Evolutionary conservation across 2,888 invertebrate genomes (phyloP).

Genomic region (Polyommatus icarus): DNA sequence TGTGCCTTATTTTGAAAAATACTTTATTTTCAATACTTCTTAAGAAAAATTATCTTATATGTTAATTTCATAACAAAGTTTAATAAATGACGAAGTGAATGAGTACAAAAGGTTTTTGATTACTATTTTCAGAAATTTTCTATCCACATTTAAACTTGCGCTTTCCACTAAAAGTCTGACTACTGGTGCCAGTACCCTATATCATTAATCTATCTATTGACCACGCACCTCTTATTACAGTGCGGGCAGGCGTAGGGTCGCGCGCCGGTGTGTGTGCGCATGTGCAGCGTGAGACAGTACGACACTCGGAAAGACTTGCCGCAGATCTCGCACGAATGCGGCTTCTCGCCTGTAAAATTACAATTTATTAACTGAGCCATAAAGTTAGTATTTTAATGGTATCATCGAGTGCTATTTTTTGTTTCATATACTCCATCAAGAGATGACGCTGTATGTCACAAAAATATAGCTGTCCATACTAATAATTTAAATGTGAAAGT

Average conservation of each 20-base stretch:
- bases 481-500: too few species aligned
- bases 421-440: neutral
- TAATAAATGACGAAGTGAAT: too few species aligned
- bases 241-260: conserved; percentile 87
- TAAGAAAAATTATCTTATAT: too few species aligned
- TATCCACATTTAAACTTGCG: too few species aligned
- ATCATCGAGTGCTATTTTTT: neutral
- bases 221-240: conserved; percentile 80
- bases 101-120: too few species aligned
- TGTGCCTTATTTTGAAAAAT: too few species aligned
- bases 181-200: too few species aligned
- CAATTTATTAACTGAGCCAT: neutral
- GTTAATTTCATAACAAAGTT: too few species aligned
- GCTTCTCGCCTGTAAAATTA: conserved; percentile 82
- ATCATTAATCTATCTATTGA: too few species aligned
- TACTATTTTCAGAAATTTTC: too few species aligned
- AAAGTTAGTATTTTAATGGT: neutral
- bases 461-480: neutral
- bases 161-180: too few species aligned
- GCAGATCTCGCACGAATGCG: conserved; percentile 88
- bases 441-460: neutral
- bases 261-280: conserved; percentile 89
- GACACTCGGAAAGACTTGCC: conserved; percentile 90
- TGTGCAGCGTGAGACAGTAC: conserved; percentile 88
- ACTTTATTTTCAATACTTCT: too few species aligned